Evolutionary conservation across 37 sponge, comb jelly and placozoan genomes (phyloP).

Genomic region (Chondrosia reniformis): DNA sequence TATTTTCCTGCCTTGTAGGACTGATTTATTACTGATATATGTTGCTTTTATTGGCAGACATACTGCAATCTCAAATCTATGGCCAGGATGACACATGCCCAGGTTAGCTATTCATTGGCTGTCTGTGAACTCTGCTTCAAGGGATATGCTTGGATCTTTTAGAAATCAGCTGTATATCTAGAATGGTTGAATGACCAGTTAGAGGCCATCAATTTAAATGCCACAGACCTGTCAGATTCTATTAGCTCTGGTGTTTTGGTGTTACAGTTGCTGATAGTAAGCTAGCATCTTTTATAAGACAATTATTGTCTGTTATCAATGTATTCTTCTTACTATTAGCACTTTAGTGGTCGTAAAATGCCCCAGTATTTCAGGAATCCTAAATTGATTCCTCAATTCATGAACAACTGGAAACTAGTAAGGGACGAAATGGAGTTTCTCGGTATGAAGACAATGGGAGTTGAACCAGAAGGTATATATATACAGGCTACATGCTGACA

Average conservation of each 20-base stretch:
- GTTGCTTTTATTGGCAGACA: too few relatives aligned
- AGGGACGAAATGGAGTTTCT: constrained; percentile 56
- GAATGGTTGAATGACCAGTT: constrained; percentile 68
- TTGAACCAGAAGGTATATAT: constrained; percentile 72
- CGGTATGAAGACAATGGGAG: constrained; percentile 60
- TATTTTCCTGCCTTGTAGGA: too few relatives aligned
- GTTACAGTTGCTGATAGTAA: constrained; percentile 54
- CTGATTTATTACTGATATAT: too few relatives aligned
- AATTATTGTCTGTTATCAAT: not conserved
- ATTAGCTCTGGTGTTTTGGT: constrained; percentile 48
- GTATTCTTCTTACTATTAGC: constrained; percentile 16
- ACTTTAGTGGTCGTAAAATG: constrained; percentile 42
- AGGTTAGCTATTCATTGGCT: too few relatives aligned
- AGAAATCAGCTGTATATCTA: constrained; percentile 46
- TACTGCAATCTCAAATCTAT: too few relatives aligned
- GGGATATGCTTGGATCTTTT: too few relatives aligned
- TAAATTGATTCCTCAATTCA: constrained; percentile 51
- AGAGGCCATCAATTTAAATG: not conserved
- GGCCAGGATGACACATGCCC: too few relatives aligned
- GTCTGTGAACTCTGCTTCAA: too few relatives aligned
- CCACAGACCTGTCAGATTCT: constrained; percentile 37
- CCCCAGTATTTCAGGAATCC: constrained; percentile 46
- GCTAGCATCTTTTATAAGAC: not conserved
- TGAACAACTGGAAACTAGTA: constrained; percentile 74
- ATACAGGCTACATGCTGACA: not conserved